phyloP scores from a whole-genome alignment of 2,888 invertebrate genomes.

The Andricus quercusramuli region DNA sequence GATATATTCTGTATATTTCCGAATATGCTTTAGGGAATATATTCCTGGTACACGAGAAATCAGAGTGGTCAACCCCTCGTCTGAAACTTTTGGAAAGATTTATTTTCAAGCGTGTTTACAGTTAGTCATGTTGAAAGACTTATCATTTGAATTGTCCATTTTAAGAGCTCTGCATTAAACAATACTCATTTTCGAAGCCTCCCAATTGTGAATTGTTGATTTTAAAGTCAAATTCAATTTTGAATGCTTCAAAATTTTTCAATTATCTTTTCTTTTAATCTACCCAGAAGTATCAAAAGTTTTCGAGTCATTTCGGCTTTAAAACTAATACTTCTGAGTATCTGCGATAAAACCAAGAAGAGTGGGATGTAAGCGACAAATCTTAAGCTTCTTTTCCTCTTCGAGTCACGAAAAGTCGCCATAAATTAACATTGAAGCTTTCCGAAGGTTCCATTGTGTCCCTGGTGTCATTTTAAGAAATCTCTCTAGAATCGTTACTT shows the following conservation, averaged over 20 bases:
- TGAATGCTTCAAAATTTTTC: no score
- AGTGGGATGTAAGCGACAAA: neutral
- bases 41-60: no score
- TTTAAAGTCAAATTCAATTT: neutral
- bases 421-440: slow-evolving; percentile 27
- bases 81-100: no score
- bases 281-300: neutral
- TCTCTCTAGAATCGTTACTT: slow-evolving; percentile 22
- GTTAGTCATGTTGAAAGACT: no score
- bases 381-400: slow-evolving; percentile 1
- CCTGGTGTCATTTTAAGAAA: neutral
- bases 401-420: neutral
- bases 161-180: no score
- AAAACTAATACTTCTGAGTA: neutral
- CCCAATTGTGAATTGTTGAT: neutral
- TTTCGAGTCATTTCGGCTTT: neutral
- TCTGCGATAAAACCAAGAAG: neutral
- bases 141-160: no score
- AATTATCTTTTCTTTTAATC: neutral
- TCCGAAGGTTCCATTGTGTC: neutral
- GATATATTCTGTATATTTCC: no score
- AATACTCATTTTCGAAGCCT: neutral
- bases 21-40: no score
- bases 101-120: no score
- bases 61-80: no score